Evolutionary conservation across 2,888 invertebrate species (phyloP).

Genomic region (Acleris laterana): DNA sequence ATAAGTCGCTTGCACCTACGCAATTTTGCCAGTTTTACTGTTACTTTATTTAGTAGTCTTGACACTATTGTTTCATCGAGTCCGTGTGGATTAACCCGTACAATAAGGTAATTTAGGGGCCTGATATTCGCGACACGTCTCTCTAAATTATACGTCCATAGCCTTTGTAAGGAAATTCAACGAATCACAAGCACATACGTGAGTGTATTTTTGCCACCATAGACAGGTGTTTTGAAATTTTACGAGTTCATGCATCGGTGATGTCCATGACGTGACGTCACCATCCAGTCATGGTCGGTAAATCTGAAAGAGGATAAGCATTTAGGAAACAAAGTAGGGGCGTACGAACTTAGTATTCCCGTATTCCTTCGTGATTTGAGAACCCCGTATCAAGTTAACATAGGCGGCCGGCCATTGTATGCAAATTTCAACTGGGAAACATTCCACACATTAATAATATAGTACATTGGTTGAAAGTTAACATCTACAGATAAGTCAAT

Average conservation of each 20-base stretch:
- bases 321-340: neutral
- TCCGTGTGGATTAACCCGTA: slow-evolving; percentile 50
- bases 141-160: slow-evolving; percentile 1
- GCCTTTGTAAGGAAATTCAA: slow-evolving; percentile 16
- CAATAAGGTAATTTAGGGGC: slow-evolving; percentile 42
- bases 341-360: neutral
- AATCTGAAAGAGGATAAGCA: slow-evolving; percentile 5
- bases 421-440: slow-evolving; percentile 49
- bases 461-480: slow-evolving; percentile 23
- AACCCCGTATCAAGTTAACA: slow-evolving; percentile 27
- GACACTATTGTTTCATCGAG: slow-evolving; percentile 50
- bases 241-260: slow-evolving; percentile 31
- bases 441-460: slow-evolving; percentile 19
- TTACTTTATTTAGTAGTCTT: slow-evolving; percentile 41
- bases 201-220: slow-evolving; percentile 8
- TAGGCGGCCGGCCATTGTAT: slow-evolving; percentile 53
- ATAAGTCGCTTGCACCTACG: slow-evolving; percentile 18
- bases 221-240: slow-evolving; percentile 35
- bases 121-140: slow-evolving; percentile 60
- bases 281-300: slow-evolving; percentile 21
- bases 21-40: slow-evolving; percentile 25
- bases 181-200: slow-evolving; percentile 11
- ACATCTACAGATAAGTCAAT: slow-evolving; percentile 16
- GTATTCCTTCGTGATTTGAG: slow-evolving; percentile 10
- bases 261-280: slow-evolving; percentile 33